Evolutionary conservation across 2,888 invertebrate genomes (phyloP), one percentile per base, ranked within the genome.

Genomic region (Lasioglossum leucozonium): DNA sequence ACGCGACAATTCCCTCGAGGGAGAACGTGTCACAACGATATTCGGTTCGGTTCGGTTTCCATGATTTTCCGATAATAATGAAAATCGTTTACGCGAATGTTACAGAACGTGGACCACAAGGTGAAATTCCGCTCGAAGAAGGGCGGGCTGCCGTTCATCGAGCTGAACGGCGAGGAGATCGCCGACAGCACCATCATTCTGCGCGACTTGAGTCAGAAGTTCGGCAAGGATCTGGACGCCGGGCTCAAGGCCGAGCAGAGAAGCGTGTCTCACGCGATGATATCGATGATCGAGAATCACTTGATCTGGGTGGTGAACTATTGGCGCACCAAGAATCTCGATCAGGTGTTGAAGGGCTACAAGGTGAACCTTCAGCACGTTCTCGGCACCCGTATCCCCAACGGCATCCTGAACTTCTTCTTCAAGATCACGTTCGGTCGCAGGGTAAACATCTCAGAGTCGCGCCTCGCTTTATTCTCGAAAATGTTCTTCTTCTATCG

Each of bases 241-340:
- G 97, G 96, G 67, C 96, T 99, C 90, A 97, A 97, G 85, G 96
- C 97, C 90, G 98, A 98, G 94, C 98, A 99, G 95, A 97, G 97
- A 89, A 98, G 98, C 94, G 96, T 98, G 85, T 97, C 98, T 37
- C 98, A 99, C 95, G 99, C 99, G 81, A 98, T 98, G 96, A 97
- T 98, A 94, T 98, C 98, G 87, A 98, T 99, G 98, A 97, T 99
- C 92, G 99, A 99, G 95, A 98, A 99, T 95, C 98, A 99, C 95
- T 97, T 99, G 67, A 97, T 97, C 81, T 99, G 98, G 99, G 98
- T 98, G 92, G 96, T 98, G 84, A 96, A 97, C 95, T 98, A 98
- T 96, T 99, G 98, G 98, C 97, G 98, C 93, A 97, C 98, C 93
- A 98, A 98, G 96, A 98, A 97, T 94, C 97, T 98, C n/a, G 98